Evolutionary conservation across 2,113 vertebrate species (phyloP).

Genomic region (Rhabdornis inornatus): DNA sequence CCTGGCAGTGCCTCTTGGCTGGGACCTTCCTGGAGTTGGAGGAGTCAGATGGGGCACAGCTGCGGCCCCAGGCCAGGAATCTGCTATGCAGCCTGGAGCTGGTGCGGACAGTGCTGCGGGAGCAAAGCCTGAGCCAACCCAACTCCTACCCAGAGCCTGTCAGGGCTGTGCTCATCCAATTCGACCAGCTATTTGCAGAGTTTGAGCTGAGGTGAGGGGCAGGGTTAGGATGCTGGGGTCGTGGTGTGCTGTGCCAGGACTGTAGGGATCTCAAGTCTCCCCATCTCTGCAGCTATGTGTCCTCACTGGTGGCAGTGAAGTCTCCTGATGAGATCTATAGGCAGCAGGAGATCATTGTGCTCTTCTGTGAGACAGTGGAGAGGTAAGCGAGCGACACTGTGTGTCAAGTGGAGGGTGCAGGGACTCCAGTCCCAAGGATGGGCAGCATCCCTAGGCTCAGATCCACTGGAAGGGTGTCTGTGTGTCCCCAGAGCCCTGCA

Average conservation of each 20-base stretch:
- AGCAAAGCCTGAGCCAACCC: slow-evolving; percentile 72
- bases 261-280: not conserved
- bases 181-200: slow-evolving; percentile 68
- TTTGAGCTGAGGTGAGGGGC: slow-evolving; percentile 70
- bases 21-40: slow-evolving; percentile 72
- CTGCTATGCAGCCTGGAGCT: slow-evolving; percentile 70
- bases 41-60: slow-evolving; percentile 47
- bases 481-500: slow-evolving; percentile 62
- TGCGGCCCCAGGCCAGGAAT: slow-evolving; percentile 69
- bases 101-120: slow-evolving; percentile 62
- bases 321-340: slow-evolving; percentile 71
- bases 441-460: fast-evolving
- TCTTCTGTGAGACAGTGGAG: slow-evolving; percentile 76
- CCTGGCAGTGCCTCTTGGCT: slow-evolving; percentile 65
- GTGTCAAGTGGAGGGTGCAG: fast-evolving
- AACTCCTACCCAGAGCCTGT: slow-evolving; percentile 43
- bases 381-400: slow-evolving; percentile 62
- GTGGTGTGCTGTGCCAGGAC: not conserved
- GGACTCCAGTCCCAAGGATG: not conserved
- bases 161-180: slow-evolving; percentile 59
- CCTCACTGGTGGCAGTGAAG: slow-evolving; percentile 68
- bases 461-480: not conserved
- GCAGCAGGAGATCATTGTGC: slow-evolving; percentile 75
- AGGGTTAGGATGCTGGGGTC: not conserved
- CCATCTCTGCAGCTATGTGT: slow-evolving; percentile 63